Evolutionary conservation across 1,140 invertebrate species (phyloP).

Genomic region (Ditylenchus dipsaci): DNA sequence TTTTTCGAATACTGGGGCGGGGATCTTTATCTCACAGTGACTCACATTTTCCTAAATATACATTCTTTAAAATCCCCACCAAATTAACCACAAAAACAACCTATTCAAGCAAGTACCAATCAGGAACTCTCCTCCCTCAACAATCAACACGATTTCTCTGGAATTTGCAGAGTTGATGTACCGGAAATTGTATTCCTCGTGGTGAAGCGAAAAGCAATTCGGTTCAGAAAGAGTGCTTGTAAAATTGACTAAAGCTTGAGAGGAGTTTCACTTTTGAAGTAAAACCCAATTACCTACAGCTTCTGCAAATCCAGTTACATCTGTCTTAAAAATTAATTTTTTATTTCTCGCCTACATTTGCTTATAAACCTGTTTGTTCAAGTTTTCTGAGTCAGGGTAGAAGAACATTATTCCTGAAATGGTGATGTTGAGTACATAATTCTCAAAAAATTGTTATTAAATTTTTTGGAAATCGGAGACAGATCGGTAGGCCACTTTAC

Average conservation of each 20-base stretch:
- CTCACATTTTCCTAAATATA: background rate
- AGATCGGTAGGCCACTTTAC: too few species aligned
- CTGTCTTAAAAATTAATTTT: conserved; percentile 23
- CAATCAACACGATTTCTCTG: conserved; percentile 28
- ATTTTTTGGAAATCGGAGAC: too few species aligned
- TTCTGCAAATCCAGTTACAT: conserved; percentile 35
- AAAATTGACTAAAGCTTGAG: conserved; percentile 16
- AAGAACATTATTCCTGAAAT: conserved; percentile 9
- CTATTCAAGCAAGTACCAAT: conserved; percentile 31
- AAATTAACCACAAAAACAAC: conserved; percentile 1
- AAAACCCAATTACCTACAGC: conserved; percentile 5
- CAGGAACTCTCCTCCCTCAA: conserved; percentile 28
- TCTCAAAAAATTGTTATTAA: too few species aligned
- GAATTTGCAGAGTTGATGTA: conserved; percentile 32
- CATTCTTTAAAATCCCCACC: background rate
- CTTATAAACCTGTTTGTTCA: conserved; percentile 16
- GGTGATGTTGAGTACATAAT: too few species aligned
- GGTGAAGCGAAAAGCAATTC: background rate
- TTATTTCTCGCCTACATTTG: too few species aligned
- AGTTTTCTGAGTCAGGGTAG: conserved; percentile 15
- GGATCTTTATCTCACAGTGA: background rate
- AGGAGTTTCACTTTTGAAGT: too few species aligned
- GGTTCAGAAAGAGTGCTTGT: conserved; percentile 12
- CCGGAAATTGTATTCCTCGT: conserved; percentile 8
- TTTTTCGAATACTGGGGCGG: background rate